A percentile compares a stretch with the other conserved stretches of the same genome.
Evolutionary conservation across 2,797 vertebrate genomes (phyloP).

Genomic region (Pangasius mekongensis): DNA sequence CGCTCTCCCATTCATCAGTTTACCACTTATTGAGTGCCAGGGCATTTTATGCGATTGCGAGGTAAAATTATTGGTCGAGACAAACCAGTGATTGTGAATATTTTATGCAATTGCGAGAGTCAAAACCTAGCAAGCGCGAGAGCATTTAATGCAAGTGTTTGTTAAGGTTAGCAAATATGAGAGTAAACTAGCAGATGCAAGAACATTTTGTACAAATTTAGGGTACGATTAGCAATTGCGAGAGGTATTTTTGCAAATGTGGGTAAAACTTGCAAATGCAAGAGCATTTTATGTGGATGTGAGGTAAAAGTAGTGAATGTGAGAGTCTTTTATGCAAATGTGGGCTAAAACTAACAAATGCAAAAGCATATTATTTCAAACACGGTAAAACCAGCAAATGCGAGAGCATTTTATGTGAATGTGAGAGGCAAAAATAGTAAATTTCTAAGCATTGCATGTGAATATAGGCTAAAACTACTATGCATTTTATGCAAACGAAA

Average conservation of each 20-base stretch:
- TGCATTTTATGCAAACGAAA: neutral
- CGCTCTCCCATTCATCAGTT: neutral
- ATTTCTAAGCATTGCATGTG: neutral
- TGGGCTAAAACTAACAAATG: neutral
- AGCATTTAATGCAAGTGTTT: neutral
- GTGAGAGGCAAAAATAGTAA: neutral
- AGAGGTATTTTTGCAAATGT: neutral
- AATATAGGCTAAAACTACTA: neutral
- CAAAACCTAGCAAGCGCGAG: neutral
- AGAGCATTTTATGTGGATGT: neutral
- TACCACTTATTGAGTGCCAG: neutral
- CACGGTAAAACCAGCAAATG: neutral
- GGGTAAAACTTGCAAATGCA: neutral
- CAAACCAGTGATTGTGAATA: neutral
- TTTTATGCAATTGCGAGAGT: neutral
- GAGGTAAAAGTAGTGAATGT: neutral
- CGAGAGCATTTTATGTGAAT: neutral
- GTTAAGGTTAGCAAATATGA: neutral
- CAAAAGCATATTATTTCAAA: neutral
- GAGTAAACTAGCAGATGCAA: neutral
- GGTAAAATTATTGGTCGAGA: neutral
- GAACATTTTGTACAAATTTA: neutral
- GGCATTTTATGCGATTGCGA: neutral
- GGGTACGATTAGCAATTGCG: neutral
- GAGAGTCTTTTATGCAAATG: neutral